A percentile compares a stretch with the other conserved stretches of the same genome.
Conservation (phyloP, 1,140 invertebrate genomes). For the Scylla paramamosain region DNA sequence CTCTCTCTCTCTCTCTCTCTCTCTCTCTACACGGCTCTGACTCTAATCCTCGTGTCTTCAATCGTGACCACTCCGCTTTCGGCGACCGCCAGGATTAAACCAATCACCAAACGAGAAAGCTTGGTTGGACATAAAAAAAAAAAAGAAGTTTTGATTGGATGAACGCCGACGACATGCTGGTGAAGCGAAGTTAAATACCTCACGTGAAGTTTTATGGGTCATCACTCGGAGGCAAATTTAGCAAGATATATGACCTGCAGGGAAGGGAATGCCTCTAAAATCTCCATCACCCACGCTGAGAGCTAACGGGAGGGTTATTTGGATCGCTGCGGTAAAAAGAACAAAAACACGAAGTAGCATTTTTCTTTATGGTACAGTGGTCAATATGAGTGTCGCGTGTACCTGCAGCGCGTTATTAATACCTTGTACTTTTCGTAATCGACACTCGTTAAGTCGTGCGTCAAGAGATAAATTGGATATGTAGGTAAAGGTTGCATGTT, state of each 20-base stretch:
- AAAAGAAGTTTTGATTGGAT: conserved; percentile 5
- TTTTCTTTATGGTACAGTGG: too few relatives aligned
- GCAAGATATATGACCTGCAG: neutral
- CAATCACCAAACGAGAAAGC: neutral
- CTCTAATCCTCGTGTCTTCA: neutral
- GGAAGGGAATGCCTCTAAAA: neutral
- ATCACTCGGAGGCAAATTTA: neutral
- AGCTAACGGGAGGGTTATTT: neutral
- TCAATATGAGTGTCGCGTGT: too few relatives aligned
- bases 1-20: too few relatives aligned
- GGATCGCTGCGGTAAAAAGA: neutral
- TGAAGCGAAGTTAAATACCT: conserved; percentile 3
- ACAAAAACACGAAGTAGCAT: too few relatives aligned
- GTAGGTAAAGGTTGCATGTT: too few relatives aligned
- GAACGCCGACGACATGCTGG: neutral
- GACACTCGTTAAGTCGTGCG: too few relatives aligned
- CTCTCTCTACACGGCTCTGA: neutral
- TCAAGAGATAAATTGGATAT: too few relatives aligned
- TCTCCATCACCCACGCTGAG: neutral
- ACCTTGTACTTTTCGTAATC: too few relatives aligned
- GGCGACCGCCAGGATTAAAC: neutral
- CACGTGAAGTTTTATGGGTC: neutral
- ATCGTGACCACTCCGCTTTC: neutral
- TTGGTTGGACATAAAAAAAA: neutral
- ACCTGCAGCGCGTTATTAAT: too few relatives aligned